A percentile compares a stretch with the other conserved stretches of the same genome.
phyloP scores from a whole-genome alignment of 2,797 vertebrate genomes.

The Sebastes minor region DNA sequence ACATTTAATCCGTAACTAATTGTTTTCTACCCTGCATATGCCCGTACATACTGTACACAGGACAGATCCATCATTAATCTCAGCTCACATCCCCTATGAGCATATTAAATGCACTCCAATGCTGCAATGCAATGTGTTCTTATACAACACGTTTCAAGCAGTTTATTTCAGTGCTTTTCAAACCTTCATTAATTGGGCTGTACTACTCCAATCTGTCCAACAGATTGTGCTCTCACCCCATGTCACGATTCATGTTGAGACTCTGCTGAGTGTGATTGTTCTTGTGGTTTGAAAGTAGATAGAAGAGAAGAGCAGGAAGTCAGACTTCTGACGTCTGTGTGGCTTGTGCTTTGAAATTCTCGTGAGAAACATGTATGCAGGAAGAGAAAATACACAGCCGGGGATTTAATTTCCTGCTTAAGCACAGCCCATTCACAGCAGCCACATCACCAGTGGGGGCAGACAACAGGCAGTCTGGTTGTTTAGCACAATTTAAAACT shows the following conservation, averaged over 20 bases:
- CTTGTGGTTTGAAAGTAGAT: conserved; percentile 28
- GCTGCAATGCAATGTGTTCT: not conserved
- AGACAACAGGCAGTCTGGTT: conserved; percentile 11
- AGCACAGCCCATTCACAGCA: not conserved
- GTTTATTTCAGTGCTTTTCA: not conserved
- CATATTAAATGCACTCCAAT: not conserved
- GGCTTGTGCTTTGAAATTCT: conserved; percentile 1
- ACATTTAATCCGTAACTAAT: not conserved
- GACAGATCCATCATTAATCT: not conserved
- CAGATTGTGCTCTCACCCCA: conserved; percentile 62
- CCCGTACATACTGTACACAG: not conserved
- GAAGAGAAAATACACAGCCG: conserved; percentile 4
- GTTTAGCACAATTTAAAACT: conserved; percentile 26
- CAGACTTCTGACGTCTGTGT: conserved; percentile 7
- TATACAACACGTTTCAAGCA: not conserved
- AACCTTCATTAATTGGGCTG: conserved; percentile 8
- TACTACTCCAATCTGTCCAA: conserved; percentile 55
- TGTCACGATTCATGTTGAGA: not conserved
- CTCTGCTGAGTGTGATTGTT: not conserved
- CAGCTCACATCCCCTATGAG: not conserved
- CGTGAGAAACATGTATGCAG: conserved; percentile 1
- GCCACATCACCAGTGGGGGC: not conserved
- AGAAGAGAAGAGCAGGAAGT: conserved; percentile 40
- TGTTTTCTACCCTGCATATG: not conserved
- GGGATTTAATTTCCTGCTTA: conserved; percentile 10